phyloP scores from a whole-genome alignment of 1,140 invertebrate genomes.

The Chrysomallon squamiferum region DNA sequence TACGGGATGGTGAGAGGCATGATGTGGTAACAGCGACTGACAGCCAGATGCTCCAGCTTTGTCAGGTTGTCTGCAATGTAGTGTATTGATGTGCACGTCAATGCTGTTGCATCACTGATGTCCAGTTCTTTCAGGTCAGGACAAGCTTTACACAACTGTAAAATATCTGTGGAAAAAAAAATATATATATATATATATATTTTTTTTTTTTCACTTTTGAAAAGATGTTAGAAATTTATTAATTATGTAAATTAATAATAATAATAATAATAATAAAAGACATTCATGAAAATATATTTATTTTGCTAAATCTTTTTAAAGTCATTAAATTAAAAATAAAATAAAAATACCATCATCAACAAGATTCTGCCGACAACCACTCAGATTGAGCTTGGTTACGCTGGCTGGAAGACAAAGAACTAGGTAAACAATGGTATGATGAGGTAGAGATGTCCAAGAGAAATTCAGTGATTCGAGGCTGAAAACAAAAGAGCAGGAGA shows the following conservation, averaged over 20 bases:
- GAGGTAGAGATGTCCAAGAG: conserved; percentile 78
- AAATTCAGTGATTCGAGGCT: conserved; percentile 80
- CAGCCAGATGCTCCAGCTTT: conserved; percentile 79
- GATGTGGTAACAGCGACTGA: conserved; percentile 85
- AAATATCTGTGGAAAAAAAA: conserved; percentile 70
- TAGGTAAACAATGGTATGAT: conserved; percentile 70
- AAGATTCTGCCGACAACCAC: conserved; percentile 78
- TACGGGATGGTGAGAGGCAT: conserved; percentile 70
- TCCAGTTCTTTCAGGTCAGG: conserved; percentile 81
- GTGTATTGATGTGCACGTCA: conserved; percentile 71
- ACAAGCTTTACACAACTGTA: conserved; percentile 71
- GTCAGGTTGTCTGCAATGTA: conserved; percentile 70
- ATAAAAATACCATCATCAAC: conserved; percentile 76
- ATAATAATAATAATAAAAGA: too few species aligned
- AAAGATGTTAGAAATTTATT: too few species aligned
- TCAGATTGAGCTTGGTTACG: conserved; percentile 78
- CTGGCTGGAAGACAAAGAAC: conserved; percentile 71
- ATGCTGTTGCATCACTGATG: conserved; percentile 80
- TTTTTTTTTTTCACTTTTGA: too few species aligned
- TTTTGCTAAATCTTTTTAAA: too few species aligned
- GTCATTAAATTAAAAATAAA: too few species aligned
- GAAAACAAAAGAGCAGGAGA: too few species aligned
- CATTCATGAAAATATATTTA: too few species aligned
- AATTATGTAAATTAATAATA: too few species aligned
- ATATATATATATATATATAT: too few species aligned